A percentile compares a stretch with the other conserved stretches of the same genome.
Evolutionary conservation across 2,797 vertebrate genomes (phyloP).

Genomic region (Syngnathus acus): DNA sequence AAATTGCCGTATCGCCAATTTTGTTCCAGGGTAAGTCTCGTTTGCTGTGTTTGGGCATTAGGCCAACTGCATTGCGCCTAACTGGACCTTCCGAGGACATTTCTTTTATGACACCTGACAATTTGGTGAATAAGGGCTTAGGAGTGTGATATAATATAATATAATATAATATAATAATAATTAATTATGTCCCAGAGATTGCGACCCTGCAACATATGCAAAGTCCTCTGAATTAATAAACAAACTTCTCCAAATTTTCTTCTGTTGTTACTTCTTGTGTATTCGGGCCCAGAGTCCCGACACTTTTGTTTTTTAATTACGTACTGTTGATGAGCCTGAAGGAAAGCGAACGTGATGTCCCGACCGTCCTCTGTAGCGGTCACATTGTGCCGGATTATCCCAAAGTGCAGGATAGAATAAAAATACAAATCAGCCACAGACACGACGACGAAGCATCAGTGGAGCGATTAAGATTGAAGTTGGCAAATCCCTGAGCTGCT

Average conservation of each 20-base stretch:
- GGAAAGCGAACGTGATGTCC: constrained; percentile 26
- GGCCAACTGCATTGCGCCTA: no score
- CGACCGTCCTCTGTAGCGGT: constrained; percentile 49
- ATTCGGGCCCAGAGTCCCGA: neutral
- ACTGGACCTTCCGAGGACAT: no score
- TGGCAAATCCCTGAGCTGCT: constrained; percentile 57
- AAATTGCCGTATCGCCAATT: neutral
- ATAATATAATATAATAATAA: no score
- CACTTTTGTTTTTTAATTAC: constrained; percentile 1
- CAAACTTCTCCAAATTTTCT: neutral
- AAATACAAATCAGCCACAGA: constrained; percentile 45
- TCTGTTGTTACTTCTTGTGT: neutral
- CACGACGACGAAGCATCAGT: constrained; percentile 58
- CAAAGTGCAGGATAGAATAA: constrained; percentile 45
- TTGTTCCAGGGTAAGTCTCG: no score
- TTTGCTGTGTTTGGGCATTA: no score
- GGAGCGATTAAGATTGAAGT: constrained; percentile 56
- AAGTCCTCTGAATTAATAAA: no score
- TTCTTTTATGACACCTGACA: no score
- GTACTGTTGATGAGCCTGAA: neutral
- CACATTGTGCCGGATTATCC: constrained; percentile 61
- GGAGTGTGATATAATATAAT: no score
- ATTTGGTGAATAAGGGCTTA: no score
- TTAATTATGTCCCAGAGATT: no score
- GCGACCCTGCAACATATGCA: no score